phyloP scores from a whole-genome alignment of 1,140 invertebrate species.

The Drosophila grimshawi region DNA sequence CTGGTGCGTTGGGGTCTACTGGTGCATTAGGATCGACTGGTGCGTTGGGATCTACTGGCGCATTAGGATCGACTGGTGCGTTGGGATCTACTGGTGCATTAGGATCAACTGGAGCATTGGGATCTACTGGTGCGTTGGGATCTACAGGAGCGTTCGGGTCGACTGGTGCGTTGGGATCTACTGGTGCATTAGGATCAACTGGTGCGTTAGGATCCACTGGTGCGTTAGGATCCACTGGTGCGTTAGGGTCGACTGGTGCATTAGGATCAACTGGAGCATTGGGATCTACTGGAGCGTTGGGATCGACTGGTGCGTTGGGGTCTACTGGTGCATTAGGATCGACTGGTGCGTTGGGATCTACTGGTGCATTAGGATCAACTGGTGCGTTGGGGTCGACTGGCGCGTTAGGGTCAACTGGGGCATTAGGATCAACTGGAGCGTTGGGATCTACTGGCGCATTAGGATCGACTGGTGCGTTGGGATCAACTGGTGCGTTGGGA shows the following conservation, averaged over 20 bases:
- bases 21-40: conserved; percentile 38
- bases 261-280: conserved; percentile 16
- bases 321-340: conserved; percentile 23
- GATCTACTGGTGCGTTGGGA: conserved; percentile 28
- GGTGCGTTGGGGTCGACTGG: conserved; percentile 21
- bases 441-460: conserved; percentile 23
- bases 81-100: conserved; percentile 29
- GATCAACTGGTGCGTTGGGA: conserved; percentile 19
- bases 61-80: conserved; percentile 28
- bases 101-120: conserved; percentile 26
- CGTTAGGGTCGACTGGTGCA: conserved; percentile 12
- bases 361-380: conserved; percentile 25
- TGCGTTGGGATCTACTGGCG: conserved; percentile 18
- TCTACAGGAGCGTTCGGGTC: conserved; percentile 25
- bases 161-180: conserved; percentile 22
- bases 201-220: conserved; percentile 16
- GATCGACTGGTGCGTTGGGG: conserved; percentile 18
- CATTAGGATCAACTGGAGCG: conserved; percentile 23
- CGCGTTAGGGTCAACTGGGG: conserved; percentile 20
- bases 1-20: conserved; percentile 25
- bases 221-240: conserved; percentile 15
- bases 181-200: conserved; percentile 4
- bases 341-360: conserved; percentile 18
- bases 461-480: conserved; percentile 20
- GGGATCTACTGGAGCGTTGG: conserved; percentile 17